Percentiles rank a stretch among this genome's conserved stretches.
phyloP scores from a whole-genome alignment of 2,888 invertebrate genomes.

The Ectropis crepuscularia region DNA sequence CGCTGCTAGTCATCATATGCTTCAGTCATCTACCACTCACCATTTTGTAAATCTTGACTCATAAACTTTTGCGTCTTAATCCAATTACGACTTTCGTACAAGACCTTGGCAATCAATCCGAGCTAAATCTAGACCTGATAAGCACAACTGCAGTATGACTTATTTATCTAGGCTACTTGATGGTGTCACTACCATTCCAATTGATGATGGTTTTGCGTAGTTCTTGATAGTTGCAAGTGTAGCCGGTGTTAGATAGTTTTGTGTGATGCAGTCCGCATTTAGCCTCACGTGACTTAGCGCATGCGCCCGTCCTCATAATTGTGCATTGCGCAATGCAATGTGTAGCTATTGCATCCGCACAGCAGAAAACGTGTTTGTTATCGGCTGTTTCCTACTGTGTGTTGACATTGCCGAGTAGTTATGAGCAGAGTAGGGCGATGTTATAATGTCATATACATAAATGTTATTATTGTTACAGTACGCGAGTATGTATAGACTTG shows the following conservation, averaged over 20 bases:
- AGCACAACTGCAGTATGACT: background rate
- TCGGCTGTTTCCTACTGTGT: conserved; percentile 4
- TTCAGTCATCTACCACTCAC: too few relatives aligned
- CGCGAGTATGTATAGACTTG: too few relatives aligned
- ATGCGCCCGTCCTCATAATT: conserved; percentile 10
- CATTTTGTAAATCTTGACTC: too few relatives aligned
- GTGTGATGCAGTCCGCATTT: conserved; percentile 16
- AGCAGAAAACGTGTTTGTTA: conserved; percentile 7
- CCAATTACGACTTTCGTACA: background rate
- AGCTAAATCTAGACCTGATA: background rate
- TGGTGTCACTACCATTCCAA: too few relatives aligned
- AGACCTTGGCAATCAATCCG: conserved; percentile 7
- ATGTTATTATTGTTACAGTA: too few relatives aligned
- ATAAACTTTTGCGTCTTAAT: background rate
- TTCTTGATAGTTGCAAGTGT: too few relatives aligned
- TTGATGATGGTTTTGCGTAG: too few relatives aligned
- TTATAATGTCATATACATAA: too few relatives aligned
- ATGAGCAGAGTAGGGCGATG: too few relatives aligned
- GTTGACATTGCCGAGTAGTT: background rate
- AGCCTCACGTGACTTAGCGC: conserved; percentile 21
- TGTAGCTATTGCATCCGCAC: conserved; percentile 13
- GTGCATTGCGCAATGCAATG: conserved; percentile 23
- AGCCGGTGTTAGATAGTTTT: too few relatives aligned
- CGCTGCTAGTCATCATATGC: too few relatives aligned
- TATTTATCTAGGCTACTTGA: too few relatives aligned